These are phyloP conservation scores for Helogale parvula DNA, from an alignment of 2,113 vertebrate genomes.

Conservation along the genomic window DNA sequence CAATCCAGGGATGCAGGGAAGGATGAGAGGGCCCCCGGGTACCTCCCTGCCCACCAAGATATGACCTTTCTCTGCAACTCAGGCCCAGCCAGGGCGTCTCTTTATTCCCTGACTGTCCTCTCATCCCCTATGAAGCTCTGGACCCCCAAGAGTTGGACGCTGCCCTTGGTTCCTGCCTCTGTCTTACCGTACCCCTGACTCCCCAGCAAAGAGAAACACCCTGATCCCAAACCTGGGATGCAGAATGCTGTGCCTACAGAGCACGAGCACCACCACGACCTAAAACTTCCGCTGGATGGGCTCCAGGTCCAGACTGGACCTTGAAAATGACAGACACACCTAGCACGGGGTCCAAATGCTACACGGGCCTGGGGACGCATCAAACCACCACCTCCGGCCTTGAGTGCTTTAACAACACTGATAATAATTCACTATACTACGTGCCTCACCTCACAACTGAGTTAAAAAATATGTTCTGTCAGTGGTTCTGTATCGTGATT, in stretches of 20 bases:
- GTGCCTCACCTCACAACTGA: background rate
- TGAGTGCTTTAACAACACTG: background rate
- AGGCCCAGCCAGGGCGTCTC: background rate
- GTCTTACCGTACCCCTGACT: background rate
- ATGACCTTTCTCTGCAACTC: background rate
- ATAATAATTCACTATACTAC: background rate
- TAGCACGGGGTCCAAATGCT: background rate
- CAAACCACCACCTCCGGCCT: background rate
- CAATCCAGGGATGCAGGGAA: background rate
- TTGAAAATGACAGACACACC: background rate
- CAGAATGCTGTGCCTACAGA: no score
- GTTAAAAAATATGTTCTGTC: background rate
- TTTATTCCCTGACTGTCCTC: background rate
- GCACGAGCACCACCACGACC: fast-evolving
- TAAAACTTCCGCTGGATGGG: no score
- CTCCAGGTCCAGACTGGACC: background rate
- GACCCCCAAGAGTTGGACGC: background rate
- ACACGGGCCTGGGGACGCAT: background rate
- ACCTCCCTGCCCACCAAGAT: background rate
- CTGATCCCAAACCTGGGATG: background rate
- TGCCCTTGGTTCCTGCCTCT: background rate
- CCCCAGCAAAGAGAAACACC: background rate
- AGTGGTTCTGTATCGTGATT: background rate
- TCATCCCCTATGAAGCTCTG: background rate
- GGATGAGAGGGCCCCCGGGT: no score